Evolutionary conservation across 2,888 invertebrate species (phyloP).

Genomic region (Acleris laterana): DNA sequence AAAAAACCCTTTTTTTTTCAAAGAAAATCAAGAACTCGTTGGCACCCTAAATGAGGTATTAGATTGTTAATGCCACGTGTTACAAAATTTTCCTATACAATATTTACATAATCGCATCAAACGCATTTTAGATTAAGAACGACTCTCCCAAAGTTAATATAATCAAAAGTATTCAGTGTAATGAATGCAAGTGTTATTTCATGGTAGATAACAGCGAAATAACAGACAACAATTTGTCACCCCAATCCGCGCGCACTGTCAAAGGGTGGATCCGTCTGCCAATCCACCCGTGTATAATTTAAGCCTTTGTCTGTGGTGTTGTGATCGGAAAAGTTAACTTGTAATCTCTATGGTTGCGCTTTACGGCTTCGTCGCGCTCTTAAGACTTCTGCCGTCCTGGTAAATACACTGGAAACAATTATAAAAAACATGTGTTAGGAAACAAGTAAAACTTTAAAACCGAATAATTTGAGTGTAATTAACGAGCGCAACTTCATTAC

Average conservation of each 20-base stretch:
- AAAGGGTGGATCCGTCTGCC: slow-evolving; percentile 68
- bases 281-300: slow-evolving; percentile 77
- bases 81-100: slow-evolving; percentile 4
- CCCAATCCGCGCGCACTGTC: slow-evolving; percentile 60
- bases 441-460: slow-evolving; percentile 19
- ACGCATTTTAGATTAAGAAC: slow-evolving; percentile 21
- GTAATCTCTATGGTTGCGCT: slow-evolving; percentile 74
- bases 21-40: too few species aligned
- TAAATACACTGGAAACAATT: slow-evolving; percentile 17
- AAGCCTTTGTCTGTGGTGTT: slow-evolving; percentile 80
- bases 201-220: slow-evolving; percentile 52
- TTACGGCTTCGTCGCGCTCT: slow-evolving; percentile 33
- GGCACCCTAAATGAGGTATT: too few species aligned
- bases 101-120: slow-evolving; percentile 24
- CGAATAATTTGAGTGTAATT: slow-evolving; percentile 24
- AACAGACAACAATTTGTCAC: slow-evolving; percentile 74
- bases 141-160: slow-evolving; percentile 24
- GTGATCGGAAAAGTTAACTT: slow-evolving; percentile 81
- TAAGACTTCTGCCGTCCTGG: slow-evolving; percentile 11
- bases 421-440: slow-evolving; percentile 23
- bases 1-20: background rate
- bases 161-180: slow-evolving; percentile 34
- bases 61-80: too few species aligned
- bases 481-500: slow-evolving; percentile 17
- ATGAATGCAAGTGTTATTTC: slow-evolving; percentile 36